Evolutionary conservation across 2,888 invertebrate species (phyloP).

Genomic region (Cloeon dipterum): DNA sequence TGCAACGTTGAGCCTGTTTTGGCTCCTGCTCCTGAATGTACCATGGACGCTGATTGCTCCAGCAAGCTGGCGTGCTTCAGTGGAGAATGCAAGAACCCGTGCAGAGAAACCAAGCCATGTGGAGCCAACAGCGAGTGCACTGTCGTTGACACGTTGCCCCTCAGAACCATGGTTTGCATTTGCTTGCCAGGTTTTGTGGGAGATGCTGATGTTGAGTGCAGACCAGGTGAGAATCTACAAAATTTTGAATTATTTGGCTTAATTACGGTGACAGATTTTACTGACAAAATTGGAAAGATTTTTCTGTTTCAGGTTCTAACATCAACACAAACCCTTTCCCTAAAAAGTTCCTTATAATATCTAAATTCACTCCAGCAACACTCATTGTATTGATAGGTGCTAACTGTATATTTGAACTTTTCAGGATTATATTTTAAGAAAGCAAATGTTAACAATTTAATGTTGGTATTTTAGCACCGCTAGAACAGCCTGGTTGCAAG

Average conservation of each 20-base stretch:
- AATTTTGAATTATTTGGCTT: neutral
- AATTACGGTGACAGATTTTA: neutral
- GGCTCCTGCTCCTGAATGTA: constrained; percentile 39
- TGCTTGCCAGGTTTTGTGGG: constrained; percentile 64
- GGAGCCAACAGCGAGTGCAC: constrained; percentile 59
- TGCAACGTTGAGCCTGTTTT: constrained; percentile 34
- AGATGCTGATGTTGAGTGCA: constrained; percentile 67
- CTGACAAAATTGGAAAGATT: neutral
- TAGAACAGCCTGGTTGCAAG: constrained; percentile 35
- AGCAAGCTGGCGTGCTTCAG: constrained; percentile 63
- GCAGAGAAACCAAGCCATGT: constrained; percentile 51
- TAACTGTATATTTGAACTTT: constrained; percentile 5
- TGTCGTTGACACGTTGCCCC: constrained; percentile 64
- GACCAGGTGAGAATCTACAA: constrained; percentile 39
- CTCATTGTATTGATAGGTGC: neutral
- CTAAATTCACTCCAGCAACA: too few relatives aligned
- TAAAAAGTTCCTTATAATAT: too few relatives aligned
- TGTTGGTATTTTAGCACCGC: constrained; percentile 14
- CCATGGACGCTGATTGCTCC: constrained; percentile 63
- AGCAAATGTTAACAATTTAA: neutral
- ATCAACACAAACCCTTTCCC: too few relatives aligned
- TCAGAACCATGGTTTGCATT: constrained; percentile 70
- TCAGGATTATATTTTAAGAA: constrained; percentile 5
- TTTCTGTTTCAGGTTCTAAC: neutral
- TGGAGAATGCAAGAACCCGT: constrained; percentile 59